Base-by-base conservation (phyloP, 2,113 vertebrate genomes). In the Thalassarche chlororhynchos region DNA sequence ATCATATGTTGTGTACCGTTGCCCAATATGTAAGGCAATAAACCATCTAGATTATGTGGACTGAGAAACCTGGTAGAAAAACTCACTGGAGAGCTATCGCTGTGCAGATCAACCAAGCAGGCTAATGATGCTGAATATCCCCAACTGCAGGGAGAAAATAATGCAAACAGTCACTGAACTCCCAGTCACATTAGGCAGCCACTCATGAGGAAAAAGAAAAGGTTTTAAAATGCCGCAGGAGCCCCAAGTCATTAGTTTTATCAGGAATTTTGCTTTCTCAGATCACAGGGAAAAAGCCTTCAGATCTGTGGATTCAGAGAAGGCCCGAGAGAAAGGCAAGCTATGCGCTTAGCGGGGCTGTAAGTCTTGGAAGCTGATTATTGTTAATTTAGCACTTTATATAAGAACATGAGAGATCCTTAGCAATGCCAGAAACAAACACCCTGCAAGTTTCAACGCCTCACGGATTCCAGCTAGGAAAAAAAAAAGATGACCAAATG, bases 381-480 rank as follows among this genome's bases (percentile, higher is more conserved):
- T 57, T 95, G 82, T 79, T 69, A 76, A 72, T 79, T 82, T 91
- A 87, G 69, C 25, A n/a, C 82, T 96, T 96, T 69, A 52, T 84
- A 38, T 13, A 64, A 86, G 46, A 76, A 68, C 3, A 1, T 7
- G 44, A 82, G 57, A 90, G 77, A 87, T 85, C 77, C 44, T 87
- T 60, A 84, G 61, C 61, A 31, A 72, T 28, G 57, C 76, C 76
- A 75, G 72, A 38, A 94, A 87, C 21, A 42, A 96, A 64, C 0
- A 0, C 46, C 69, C 84, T 61, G 44, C 52, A 51, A 81, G 85
- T 84, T 86, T 68, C 86, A 90, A 77, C 29, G 40, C 83, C 24
- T 81, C 64, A 16, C 55, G 75, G 72, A 68, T 76, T 89, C 86
- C 46, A 62, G 31, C 8, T 17, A 71, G 42, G 34, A 6, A 4